Evolutionary conservation across 1,140 invertebrate genomes (phyloP).

Genomic region (Drosophila ogumai): DNA sequence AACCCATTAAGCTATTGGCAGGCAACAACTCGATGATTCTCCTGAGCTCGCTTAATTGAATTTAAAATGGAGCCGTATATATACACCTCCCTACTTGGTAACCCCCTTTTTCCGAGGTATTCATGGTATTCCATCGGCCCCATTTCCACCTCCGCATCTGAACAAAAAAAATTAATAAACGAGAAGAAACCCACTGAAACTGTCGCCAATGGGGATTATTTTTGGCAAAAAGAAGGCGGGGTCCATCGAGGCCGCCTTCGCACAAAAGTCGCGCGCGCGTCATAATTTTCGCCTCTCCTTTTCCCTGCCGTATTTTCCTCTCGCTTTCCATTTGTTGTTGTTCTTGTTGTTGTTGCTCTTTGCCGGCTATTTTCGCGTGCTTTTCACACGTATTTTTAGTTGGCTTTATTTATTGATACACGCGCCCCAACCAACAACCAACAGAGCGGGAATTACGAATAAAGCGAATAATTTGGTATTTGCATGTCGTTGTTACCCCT

Average conservation of each 20-base stretch:
- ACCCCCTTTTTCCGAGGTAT: slow-evolving; percentile 12
- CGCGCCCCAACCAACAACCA: slow-evolving; percentile 43
- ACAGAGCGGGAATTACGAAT: slow-evolving; percentile 15
- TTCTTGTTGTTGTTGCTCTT: slow-evolving; percentile 12
- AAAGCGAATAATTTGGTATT: slow-evolving; percentile 26
- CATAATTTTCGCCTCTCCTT: slow-evolving; percentile 27
- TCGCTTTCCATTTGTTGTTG: slow-evolving; percentile 12
- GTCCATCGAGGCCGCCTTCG: slow-evolving; percentile 27
- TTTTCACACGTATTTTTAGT: slow-evolving; percentile 71
- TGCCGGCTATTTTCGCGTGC: slow-evolving; percentile 55
- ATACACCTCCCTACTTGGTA: slow-evolving; percentile 14
- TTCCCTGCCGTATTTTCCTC: not conserved
- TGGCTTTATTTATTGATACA: slow-evolving; percentile 75
- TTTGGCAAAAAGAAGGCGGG: slow-evolving; percentile 46
- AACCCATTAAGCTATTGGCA: slow-evolving; percentile 31
- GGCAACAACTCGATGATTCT: slow-evolving; percentile 24
- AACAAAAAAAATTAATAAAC: slow-evolving; percentile 2
- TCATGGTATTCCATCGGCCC: not conserved
- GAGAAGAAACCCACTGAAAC: slow-evolving; percentile 5
- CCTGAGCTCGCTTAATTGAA: slow-evolving; percentile 56
- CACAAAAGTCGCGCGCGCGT: slow-evolving; percentile 36
- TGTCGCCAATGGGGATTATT: slow-evolving; percentile 45
- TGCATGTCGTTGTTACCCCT: slow-evolving; percentile 15
- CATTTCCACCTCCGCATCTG: not conserved
- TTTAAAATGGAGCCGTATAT: slow-evolving; percentile 44